Conservation (phyloP, 2,797 vertebrate genomes). For the Saxicola maurus region DNA sequence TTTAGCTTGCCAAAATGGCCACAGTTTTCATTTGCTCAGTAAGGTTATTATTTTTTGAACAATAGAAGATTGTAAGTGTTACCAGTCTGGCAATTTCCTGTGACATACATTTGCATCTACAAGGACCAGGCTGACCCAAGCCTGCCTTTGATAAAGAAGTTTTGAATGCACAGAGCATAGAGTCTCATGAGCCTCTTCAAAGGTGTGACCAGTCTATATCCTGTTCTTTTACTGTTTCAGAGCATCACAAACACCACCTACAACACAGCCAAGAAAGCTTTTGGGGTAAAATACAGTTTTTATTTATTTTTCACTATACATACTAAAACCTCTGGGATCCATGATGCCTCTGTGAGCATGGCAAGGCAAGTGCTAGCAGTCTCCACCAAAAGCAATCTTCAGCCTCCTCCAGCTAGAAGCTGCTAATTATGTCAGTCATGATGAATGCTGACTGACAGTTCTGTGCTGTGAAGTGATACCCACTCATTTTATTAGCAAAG, state of each 20-base stretch:
- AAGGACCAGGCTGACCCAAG: neutral
- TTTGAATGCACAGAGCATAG: neutral
- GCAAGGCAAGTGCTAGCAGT: neutral
- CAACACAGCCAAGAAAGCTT: neutral
- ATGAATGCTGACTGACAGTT: conserved; percentile 51
- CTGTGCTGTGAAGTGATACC: neutral
- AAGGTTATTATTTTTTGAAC: neutral
- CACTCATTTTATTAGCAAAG: conserved; percentile 46
- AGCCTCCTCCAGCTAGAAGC: conserved; percentile 12
- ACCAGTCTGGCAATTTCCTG: neutral
- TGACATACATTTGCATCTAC: neutral
- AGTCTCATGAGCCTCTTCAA: neutral
- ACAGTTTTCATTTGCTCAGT: neutral
- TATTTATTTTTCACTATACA: neutral
- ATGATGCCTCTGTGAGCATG: neutral
- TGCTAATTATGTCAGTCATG: conserved; percentile 56
- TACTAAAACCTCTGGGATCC: neutral
- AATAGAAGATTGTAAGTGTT: neutral
- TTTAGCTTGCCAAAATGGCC: neutral
- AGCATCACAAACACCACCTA: neutral
- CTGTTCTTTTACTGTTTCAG: neutral
- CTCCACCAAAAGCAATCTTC: neutral
- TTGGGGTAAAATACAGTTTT: neutral
- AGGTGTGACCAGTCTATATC: neutral
- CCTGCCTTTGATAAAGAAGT: neutral